Evolutionary conservation across 1,140 invertebrate genomes (phyloP).

Genomic region (Diorhabda elongata): DNA sequence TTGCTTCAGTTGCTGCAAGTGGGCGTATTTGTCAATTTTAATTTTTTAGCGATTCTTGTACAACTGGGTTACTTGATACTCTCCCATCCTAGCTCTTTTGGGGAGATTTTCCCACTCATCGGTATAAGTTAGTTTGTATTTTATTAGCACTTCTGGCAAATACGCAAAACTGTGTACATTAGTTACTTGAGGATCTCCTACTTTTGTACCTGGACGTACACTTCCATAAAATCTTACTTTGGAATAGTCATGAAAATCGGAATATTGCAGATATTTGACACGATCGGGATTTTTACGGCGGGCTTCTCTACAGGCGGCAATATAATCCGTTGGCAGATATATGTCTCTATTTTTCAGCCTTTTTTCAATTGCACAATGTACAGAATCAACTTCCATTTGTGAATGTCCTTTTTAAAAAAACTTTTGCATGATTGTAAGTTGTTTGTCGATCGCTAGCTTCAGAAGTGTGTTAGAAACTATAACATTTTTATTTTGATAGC

Average conservation of each 20-base stretch:
- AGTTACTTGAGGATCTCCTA: not conserved
- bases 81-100: not conserved
- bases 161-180: slow-evolving; percentile 4
- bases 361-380: slow-evolving; percentile 38
- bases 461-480: slow-evolving; percentile 43
- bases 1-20: no score
- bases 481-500: slow-evolving; percentile 42
- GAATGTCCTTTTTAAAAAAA: slow-evolving; percentile 45
- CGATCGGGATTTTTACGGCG: slow-evolving; percentile 23
- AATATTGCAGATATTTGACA: slow-evolving; percentile 5
- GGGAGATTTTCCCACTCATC: slow-evolving; percentile 10
- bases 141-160: slow-evolving; percentile 4
- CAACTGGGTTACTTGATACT: no score
- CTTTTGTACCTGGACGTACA: not conserved
- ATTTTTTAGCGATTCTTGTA: no score
- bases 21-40: no score
- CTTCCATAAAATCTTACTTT: not conserved
- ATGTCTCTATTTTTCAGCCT: slow-evolving; percentile 23
- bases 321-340: slow-evolving; percentile 30
- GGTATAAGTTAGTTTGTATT: slow-evolving; percentile 1
- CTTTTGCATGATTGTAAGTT: slow-evolving; percentile 45
- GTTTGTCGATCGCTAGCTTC: slow-evolving; percentile 30
- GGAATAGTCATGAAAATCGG: slow-evolving; percentile 9
- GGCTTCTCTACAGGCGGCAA: slow-evolving; percentile 27
- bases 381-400: slow-evolving; percentile 46